These are phyloP conservation scores for Eupithecia inturbata DNA, from an alignment of 2,888 invertebrate genomes.

Conservation along the genomic window DNA sequence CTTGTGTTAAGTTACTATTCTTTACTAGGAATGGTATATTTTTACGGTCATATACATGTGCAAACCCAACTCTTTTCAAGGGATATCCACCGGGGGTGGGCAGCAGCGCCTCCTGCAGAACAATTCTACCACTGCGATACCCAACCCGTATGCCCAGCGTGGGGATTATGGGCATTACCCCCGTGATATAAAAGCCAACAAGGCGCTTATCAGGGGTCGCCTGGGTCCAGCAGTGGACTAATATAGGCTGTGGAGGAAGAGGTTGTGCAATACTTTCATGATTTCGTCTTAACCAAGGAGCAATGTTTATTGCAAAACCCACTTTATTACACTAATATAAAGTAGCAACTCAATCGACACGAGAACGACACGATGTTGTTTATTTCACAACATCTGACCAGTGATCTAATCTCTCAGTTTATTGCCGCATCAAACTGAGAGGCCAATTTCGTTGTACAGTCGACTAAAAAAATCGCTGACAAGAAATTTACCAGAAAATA, in stretches of 20 bases:
- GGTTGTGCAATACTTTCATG: background rate
- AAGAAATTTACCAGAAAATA: too few species aligned
- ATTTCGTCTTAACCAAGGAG: background rate
- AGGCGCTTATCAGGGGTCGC: too few species aligned
- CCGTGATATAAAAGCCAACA: too few species aligned
- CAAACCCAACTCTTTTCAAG: too few species aligned
- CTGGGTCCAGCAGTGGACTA: too few species aligned
- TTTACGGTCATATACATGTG: background rate
- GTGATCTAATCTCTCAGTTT: slow-evolving; percentile 39
- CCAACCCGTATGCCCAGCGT: too few species aligned
- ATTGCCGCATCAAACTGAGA: slow-evolving; percentile 36
- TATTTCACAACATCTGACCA: slow-evolving; percentile 36
- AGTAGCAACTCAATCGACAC: slow-evolving; percentile 3
- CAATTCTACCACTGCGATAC: too few species aligned
- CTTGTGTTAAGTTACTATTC: background rate
- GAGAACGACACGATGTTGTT: slow-evolving; percentile 19
- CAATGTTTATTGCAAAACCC: background rate
- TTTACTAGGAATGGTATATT: background rate
- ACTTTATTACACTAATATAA: slow-evolving; percentile 8
- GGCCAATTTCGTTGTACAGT: slow-evolving; percentile 33
- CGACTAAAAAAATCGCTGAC: background rate
- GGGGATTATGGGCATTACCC: too few species aligned
- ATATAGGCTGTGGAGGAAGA: too few species aligned
- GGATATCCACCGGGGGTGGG: too few species aligned
- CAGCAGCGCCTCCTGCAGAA: too few species aligned